Evolutionary conservation across 2,797 vertebrate genomes (phyloP).

Genomic region (Pyrocephalus nanus): DNA sequence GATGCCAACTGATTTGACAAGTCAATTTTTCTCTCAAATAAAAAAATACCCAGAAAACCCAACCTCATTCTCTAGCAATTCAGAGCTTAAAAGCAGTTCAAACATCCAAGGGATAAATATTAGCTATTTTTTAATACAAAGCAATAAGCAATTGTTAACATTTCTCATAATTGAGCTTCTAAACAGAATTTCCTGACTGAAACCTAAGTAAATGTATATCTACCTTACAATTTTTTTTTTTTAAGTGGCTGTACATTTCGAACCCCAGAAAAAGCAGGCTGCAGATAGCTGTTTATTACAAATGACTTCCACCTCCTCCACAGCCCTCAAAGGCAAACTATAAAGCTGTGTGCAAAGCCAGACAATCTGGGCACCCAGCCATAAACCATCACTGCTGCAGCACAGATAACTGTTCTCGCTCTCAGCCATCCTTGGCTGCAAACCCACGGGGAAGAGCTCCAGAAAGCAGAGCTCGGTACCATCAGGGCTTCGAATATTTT

Average conservation of each 20-base stretch:
- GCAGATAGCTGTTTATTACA: conserved; percentile 66
- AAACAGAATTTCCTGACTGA: not conserved
- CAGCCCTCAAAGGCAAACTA: conserved; percentile 71
- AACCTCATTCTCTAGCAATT: not conserved
- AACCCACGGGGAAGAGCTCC: conserved; percentile 63
- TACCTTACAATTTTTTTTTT: not conserved
- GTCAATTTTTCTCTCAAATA: not conserved
- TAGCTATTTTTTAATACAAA: not conserved
- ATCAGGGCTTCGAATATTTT: conserved; percentile 39
- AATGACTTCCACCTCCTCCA: conserved; percentile 69
- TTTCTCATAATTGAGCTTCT: not conserved
- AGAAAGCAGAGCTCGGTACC: conserved; percentile 50
- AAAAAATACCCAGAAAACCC: not conserved
- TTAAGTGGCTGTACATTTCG: not conserved
- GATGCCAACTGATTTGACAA: not conserved
- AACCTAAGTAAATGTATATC: not conserved
- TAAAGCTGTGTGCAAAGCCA: conserved; percentile 73
- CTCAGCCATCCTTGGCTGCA: conserved; percentile 69
- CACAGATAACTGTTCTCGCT: conserved; percentile 65
- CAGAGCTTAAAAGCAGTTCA: not conserved
- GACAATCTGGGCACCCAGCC: conserved; percentile 76
- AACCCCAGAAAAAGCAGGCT: conserved; percentile 31
- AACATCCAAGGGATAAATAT: not conserved
- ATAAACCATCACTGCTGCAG: conserved; percentile 67
- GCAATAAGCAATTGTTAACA: not conserved